A percentile compares a stretch with the other conserved stretches of the same genome.
Conservation (phyloP, 2,888 invertebrate species). For the Acrobasis repandana region DNA sequence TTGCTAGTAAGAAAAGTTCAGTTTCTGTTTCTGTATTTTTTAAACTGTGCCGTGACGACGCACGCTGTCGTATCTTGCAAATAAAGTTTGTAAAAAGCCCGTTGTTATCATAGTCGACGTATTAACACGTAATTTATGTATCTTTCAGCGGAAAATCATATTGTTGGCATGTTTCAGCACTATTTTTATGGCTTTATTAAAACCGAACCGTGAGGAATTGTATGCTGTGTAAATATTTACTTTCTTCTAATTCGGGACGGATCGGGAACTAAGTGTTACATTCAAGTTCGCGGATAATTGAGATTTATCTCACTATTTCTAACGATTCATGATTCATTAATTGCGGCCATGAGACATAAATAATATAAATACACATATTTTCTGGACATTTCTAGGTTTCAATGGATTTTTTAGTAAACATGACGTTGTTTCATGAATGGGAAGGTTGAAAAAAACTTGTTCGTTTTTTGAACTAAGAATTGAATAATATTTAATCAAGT, state of each 20-base stretch:
- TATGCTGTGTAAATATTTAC: conserved; percentile 46
- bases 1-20: too few relatives aligned
- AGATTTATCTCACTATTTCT: not conserved
- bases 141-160: conserved; percentile 17
- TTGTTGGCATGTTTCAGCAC: conserved; percentile 19
- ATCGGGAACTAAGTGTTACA: conserved; percentile 27
- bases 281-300: conserved; percentile 24
- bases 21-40: conserved; percentile 19
- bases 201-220: conserved; percentile 16
- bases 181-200: conserved; percentile 21
- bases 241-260: conserved; percentile 36
- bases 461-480: too few relatives aligned
- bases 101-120: conserved; percentile 19
- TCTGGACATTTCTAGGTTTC: too few relatives aligned
- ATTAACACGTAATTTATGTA: conserved; percentile 12
- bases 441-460: too few relatives aligned
- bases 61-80: conserved; percentile 27
- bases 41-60: conserved; percentile 19
- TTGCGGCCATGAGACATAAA: not conserved
- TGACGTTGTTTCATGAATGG: too few relatives aligned
- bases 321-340: not conserved
- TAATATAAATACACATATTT: too few relatives aligned
- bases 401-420: too few relatives aligned
- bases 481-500: too few relatives aligned
- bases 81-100: conserved; percentile 28